Percentiles rank a stretch among this genome's conserved stretches.
Conservation (phyloP, 2,113 vertebrate genomes). For the Indicator indicator region DNA sequence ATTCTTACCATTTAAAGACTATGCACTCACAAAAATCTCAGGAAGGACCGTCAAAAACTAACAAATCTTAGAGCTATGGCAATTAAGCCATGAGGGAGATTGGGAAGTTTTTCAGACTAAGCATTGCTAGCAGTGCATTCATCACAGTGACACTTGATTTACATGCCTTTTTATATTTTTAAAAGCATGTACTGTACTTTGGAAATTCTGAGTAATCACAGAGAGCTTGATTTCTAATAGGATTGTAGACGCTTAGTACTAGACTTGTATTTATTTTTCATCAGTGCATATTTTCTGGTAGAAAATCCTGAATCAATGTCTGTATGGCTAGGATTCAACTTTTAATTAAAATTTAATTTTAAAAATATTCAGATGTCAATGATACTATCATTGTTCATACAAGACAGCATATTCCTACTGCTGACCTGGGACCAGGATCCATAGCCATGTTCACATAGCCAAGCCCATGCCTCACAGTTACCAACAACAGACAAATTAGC, state of each 20-base stretch:
- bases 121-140: background rate
- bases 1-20: background rate
- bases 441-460: background rate
- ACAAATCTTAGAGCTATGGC: background rate
- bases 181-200: background rate
- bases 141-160: background rate
- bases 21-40: background rate
- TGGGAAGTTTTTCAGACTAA: background rate
- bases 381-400: background rate
- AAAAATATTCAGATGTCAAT: background rate
- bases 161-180: background rate
- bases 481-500: background rate
- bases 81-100: background rate
- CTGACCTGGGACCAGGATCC: background rate
- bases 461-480: background rate
- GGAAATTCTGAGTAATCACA: background rate
- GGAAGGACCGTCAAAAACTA: slow-evolving; percentile 1
- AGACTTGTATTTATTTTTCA: background rate
- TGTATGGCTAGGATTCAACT: background rate
- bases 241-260: background rate
- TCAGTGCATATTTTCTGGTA: background rate
- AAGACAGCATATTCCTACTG: background rate
- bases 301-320: background rate
- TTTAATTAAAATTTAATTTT: background rate
- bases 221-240: background rate